A percentile compares a stretch with the other conserved stretches of the same genome.
Evolutionary conservation across 2,113 vertebrate genomes (phyloP).

Genomic region (Rhinopomastus cyanomelas): DNA sequence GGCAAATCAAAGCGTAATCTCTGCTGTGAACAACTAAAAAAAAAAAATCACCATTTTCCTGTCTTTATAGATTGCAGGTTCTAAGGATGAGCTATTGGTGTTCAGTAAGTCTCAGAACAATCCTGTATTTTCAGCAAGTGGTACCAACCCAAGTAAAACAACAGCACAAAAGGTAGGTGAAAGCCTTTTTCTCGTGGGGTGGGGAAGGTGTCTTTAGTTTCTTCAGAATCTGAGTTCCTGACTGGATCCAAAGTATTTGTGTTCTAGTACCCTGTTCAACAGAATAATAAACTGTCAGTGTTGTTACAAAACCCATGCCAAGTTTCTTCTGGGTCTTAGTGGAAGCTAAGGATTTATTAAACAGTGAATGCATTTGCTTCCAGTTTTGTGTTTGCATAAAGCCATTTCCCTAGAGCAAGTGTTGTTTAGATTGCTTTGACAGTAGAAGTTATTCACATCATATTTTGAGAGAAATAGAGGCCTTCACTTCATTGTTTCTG

Average conservation of each 20-base stretch:
- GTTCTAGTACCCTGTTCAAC: neutral
- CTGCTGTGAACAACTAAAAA: neutral
- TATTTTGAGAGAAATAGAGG: neutral
- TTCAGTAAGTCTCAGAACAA: conserved; percentile 76
- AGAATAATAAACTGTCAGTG: neutral
- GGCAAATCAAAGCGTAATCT: neutral
- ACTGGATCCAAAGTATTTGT: neutral
- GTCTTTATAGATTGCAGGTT: conserved; percentile 81
- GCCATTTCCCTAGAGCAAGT: neutral
- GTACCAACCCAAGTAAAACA: conserved; percentile 57
- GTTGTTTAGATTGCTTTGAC: neutral
- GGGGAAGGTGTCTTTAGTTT: neutral
- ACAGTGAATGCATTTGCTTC: neutral
- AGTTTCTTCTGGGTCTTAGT: neutral
- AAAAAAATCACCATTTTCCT: neutral
- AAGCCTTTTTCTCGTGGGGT: neutral
- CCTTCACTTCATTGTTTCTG: neutral
- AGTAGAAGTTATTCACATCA: neutral
- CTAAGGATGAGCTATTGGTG: conserved; percentile 81
- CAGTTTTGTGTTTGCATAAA: conserved; percentile 5
- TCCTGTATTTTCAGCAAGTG: conserved; percentile 59
- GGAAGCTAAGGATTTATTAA: neutral
- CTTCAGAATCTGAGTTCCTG: neutral
- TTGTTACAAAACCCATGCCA: neutral
- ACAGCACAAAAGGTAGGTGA: conserved; percentile 75